These are phyloP conservation scores for Archips crataeganus DNA, from an alignment of 2,888 invertebrate species.

Conservation along the genomic window DNA sequence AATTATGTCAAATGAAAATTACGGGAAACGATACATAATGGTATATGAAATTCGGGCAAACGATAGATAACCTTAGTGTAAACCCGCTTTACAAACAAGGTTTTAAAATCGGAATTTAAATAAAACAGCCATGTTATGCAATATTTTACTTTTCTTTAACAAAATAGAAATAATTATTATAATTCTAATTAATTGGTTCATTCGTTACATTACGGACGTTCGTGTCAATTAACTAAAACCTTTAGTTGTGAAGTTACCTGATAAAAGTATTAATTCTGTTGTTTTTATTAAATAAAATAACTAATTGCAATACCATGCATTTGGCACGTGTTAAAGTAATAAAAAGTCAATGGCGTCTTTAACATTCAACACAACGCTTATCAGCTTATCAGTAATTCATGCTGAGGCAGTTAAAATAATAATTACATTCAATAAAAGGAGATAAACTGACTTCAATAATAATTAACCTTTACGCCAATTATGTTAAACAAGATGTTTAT, in stretches of 20 bases:
- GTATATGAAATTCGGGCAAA: no score
- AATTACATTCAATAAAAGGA: constrained; percentile 6
- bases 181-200: no score
- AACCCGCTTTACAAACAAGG: background rate
- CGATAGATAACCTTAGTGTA: no score
- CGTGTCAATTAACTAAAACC: no score
- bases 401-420: constrained; percentile 6
- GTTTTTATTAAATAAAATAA: background rate
- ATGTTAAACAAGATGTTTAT: background rate
- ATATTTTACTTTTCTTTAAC: background rate
- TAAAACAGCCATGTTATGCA: background rate
- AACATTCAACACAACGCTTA: background rate
- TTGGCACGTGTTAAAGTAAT: constrained; percentile 1
- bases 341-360: background rate
- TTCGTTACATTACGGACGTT: no score
- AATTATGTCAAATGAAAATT: no score
- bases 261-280: background rate
- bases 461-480: background rate
- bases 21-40: no score
- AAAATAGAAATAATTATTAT: no score
- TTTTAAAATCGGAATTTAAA: background rate
- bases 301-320: background rate
- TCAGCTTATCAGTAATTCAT: background rate
- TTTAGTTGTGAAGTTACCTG: no score
- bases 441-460: constrained; percentile 7